Percentiles rank a stretch among this genome's conserved stretches.
Conservation (phyloP, 2,888 invertebrate species). For the Eucera pruinosa region DNA sequence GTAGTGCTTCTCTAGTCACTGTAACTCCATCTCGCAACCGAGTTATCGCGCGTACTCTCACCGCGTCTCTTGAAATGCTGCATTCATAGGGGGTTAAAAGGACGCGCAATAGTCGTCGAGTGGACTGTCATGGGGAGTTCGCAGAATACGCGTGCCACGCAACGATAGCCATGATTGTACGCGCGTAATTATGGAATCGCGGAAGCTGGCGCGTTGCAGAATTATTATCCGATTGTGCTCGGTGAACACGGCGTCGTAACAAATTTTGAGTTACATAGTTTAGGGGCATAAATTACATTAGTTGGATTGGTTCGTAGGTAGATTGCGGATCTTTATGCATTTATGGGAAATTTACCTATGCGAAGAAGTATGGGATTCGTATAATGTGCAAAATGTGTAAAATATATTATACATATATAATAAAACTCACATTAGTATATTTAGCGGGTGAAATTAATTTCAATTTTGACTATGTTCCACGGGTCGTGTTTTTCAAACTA, state of each 20-base stretch:
- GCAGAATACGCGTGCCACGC: conserved; percentile 51
- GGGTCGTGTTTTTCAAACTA: too few species aligned
- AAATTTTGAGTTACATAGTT: neutral
- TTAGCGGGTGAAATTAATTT: too few species aligned
- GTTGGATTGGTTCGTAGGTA: too few species aligned
- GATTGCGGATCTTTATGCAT: too few species aligned
- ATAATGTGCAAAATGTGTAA: too few species aligned
- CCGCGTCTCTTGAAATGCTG: neutral
- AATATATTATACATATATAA: too few species aligned
- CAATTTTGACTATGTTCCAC: too few species aligned
- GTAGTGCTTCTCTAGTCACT: neutral
- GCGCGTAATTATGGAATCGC: conserved; percentile 63
- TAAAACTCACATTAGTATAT: too few species aligned
- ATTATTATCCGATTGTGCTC: conserved; percentile 62
- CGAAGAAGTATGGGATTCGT: too few species aligned
- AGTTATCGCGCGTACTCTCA: conserved; percentile 29
- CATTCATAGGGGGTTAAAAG: conserved; percentile 17
- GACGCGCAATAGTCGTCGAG: conserved; percentile 6
- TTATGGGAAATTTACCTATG: too few species aligned
- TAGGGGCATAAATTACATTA: too few species aligned
- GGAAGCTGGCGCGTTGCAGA: conserved; percentile 47
- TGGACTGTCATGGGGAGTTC: conserved; percentile 19
- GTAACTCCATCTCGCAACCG: conserved; percentile 1
- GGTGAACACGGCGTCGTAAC: conserved; percentile 3
- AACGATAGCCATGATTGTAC: conserved; percentile 65